phyloP scores from a whole-genome alignment of 2,113 vertebrate species.

The Ceyx cyanopectus region DNA sequence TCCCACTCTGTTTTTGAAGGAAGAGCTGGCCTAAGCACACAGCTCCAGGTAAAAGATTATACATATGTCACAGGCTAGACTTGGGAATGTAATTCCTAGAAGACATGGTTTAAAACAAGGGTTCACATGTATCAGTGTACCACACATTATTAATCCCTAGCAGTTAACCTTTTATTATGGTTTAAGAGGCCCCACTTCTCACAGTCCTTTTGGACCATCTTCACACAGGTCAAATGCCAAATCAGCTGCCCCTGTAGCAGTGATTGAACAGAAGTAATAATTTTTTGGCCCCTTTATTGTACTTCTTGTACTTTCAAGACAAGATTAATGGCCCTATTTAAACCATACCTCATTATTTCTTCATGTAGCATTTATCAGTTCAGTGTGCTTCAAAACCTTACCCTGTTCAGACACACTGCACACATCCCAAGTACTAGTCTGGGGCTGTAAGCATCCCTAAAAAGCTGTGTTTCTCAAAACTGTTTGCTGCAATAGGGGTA shows the following conservation, averaged over 20 bases:
- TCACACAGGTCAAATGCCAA: rapidly evolving
- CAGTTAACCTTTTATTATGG: not conserved
- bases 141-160: not conserved
- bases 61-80: rapidly evolving
- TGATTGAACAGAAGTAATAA: not conserved
- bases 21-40: not conserved
- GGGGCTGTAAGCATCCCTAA: not conserved
- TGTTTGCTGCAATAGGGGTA: not conserved
- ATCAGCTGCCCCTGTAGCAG: not conserved
- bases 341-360: not conserved
- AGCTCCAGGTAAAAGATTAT: not conserved
- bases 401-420: not conserved
- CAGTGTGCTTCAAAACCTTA: not conserved
- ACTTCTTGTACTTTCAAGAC: not conserved
- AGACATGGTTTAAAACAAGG: not conserved
- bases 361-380: not conserved
- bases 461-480: not conserved
- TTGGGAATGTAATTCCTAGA: not conserved
- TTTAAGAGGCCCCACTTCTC: not conserved
- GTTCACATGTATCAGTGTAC: not conserved
- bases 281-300: not conserved
- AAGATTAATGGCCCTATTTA: not conserved
- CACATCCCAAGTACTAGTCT: not conserved
- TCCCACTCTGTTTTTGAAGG: not conserved
- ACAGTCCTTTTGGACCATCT: not conserved